These are phyloP conservation scores for Plumapathes pennacea DNA, from an alignment of 92 coral and sea anemone species.

Conservation along the genomic window DNA sequence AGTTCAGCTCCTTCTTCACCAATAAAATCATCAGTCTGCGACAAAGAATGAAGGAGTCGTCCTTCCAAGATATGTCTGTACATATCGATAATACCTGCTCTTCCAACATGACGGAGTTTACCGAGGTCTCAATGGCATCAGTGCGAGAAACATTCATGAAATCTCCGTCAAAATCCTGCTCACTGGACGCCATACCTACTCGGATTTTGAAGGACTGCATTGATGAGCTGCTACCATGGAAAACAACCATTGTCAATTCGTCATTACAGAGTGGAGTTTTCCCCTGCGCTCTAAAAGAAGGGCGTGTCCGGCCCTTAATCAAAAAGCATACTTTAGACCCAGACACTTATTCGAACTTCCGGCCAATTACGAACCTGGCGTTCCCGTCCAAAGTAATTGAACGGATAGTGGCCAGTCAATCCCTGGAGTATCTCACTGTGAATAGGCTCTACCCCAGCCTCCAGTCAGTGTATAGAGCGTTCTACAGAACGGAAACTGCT, in stretches of 20 bases:
- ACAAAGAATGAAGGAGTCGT: too few species aligned
- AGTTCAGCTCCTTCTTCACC: not conserved
- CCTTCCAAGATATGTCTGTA: not conserved
- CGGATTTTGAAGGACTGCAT: constrained; percentile 18
- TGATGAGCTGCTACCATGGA: constrained; percentile 8
- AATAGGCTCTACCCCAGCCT: too few species aligned
- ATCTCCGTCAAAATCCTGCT: constrained; percentile 13
- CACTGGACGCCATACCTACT: constrained; percentile 27
- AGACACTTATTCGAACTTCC: constrained; percentile 21
- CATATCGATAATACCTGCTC: not conserved
- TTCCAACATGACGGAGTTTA: not conserved
- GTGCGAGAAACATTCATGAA: constrained; percentile 12
- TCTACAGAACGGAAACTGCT: too few species aligned
- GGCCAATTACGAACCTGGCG: constrained; percentile 31
- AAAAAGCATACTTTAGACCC: constrained; percentile 22
- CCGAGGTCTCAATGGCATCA: constrained; percentile 6
- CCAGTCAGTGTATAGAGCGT: too few species aligned
- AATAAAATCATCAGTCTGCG: too few species aligned
- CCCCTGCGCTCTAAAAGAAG: constrained; percentile 22
- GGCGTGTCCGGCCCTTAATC: constrained; percentile 23
- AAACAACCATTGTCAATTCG: constrained; percentile 13
- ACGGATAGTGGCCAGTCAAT: too few species aligned
- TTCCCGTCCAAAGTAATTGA: constrained; percentile 28
- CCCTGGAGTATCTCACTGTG: too few species aligned
- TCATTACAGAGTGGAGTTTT: constrained; percentile 7